Conservation (phyloP, 1,140 invertebrate species). For the Bombus superbus region DNA sequence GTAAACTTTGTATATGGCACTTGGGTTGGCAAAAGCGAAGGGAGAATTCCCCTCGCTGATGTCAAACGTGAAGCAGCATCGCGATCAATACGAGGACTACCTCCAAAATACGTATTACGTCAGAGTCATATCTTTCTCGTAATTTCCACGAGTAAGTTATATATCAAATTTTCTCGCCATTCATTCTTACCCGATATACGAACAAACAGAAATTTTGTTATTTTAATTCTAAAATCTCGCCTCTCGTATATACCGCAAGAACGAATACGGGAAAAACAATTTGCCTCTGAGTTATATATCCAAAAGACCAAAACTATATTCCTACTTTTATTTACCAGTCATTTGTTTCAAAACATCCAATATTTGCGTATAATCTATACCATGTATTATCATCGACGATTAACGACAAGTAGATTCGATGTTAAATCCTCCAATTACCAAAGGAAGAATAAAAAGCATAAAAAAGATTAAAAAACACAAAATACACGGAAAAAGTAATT, state of each 20-base stretch:
- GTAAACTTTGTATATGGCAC: slow-evolving; percentile 3
- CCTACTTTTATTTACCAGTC: neutral
- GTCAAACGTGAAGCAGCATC: neutral
- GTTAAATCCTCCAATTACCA: no score
- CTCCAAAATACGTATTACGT: neutral
- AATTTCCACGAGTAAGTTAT: neutral
- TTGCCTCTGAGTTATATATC: neutral
- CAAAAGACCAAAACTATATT: neutral
- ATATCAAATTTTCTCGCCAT: neutral
- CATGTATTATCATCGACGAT: no score
- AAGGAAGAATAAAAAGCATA: no score
- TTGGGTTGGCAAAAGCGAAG: neutral
- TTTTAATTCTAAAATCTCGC: neutral
- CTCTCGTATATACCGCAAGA: neutral
- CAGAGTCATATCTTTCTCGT: no score
- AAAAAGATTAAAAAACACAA: no score
- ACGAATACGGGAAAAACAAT: neutral
- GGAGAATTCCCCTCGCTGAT: slow-evolving; percentile 15
- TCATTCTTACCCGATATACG: no score
- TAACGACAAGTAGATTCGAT: no score
- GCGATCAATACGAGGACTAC: slow-evolving; percentile 30
- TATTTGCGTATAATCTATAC: no score
- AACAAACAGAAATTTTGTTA: neutral
- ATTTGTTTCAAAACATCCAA: no score
- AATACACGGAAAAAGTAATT: no score